A percentile compares a stretch with the other conserved stretches of the same genome.
Evolutionary conservation across 1,140 invertebrate species (phyloP).

Genomic region (Probaryconus sp.): DNA sequence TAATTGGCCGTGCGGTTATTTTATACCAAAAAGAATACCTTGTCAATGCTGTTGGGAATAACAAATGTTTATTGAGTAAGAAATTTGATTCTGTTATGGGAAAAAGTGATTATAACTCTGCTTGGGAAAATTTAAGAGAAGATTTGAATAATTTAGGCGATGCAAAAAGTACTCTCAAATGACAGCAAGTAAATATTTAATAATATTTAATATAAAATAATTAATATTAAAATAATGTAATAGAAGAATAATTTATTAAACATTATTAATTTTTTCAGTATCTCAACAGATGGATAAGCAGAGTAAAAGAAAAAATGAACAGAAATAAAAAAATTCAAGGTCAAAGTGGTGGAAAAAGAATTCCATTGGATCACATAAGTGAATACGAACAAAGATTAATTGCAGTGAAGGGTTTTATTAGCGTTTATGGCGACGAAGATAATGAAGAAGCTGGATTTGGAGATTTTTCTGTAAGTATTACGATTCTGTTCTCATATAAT

Average conservation of each 20-base stretch:
- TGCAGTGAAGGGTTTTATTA: too few relatives aligned
- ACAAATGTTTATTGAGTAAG: conserved; percentile 1
- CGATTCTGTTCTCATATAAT: too few relatives aligned
- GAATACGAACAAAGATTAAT: too few relatives aligned
- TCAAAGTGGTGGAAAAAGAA: conserved; percentile 5
- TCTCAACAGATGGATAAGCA: background rate
- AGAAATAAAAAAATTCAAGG: background rate
- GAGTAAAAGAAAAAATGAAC: conserved; percentile 1
- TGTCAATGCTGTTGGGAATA: conserved; percentile 1
- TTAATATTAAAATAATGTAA: conserved; percentile 5
- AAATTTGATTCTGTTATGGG: conserved; percentile 1
- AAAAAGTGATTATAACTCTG: background rate
- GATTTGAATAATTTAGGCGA: conserved; percentile 8
- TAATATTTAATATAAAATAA: too few relatives aligned
- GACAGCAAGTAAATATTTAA: background rate
- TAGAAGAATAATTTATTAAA: conserved; percentile 2
- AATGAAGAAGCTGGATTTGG: too few relatives aligned
- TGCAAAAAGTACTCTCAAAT: background rate
- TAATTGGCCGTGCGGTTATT: background rate
- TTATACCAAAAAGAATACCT: conserved; percentile 2
- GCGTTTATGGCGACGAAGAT: too few relatives aligned
- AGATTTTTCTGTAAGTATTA: too few relatives aligned
- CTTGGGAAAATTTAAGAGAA: background rate
- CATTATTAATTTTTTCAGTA: background rate
- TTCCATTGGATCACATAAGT: conserved; percentile 1